Evolutionary conservation across 2,113 vertebrate genomes (phyloP), one percentile per base, ranked within the genome.

Genomic region (Climacteris rufus): DNA sequence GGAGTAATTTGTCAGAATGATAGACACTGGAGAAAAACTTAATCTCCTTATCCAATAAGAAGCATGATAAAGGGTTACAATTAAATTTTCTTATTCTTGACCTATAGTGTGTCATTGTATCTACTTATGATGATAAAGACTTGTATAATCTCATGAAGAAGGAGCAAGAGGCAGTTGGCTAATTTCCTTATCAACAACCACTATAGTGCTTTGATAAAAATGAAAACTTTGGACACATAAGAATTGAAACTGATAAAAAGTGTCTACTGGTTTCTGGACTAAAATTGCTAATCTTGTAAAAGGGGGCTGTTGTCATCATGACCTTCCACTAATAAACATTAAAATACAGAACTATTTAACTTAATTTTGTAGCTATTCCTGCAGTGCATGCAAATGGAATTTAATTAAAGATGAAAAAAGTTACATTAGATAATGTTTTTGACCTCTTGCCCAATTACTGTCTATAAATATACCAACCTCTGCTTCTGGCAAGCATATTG

Each of bases 381-480:
- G 94, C 80, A 87, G n/a, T 80, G 84, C 82, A 94, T 97, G 68
- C 60, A 98, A 96, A 83, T 68, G 39, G 40, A 97, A 97, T 96
- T 97, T 96, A 97, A 98, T 98, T 97, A 97, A 96, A 95, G 90
- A 94, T 86, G 21, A 77, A 95, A 97, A 98, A 96, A 83, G 30
- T 94, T 94, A 76, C 91, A 96, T 96, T 94, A 83, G 83, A 79
- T 89, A 95, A 97, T 97, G 49, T 60, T 97, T 97, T 96, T 96
- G 88, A 97, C 86, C 89, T 96, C 65, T 56, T 96, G 52, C 72
- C 87, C 93, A 97, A 94, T 97, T 97, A 94, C 40, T 70, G 57
- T 39, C 78, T 96, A 64, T 97, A 96, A 96, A 93, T 95, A 89
- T 40, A 78, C n/a, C 95, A 94, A 97, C 87, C 88, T 91, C 87